These are phyloP conservation scores for Hippolais icterina DNA, from an alignment of 2,113 vertebrate species.

Conservation along the genomic window DNA sequence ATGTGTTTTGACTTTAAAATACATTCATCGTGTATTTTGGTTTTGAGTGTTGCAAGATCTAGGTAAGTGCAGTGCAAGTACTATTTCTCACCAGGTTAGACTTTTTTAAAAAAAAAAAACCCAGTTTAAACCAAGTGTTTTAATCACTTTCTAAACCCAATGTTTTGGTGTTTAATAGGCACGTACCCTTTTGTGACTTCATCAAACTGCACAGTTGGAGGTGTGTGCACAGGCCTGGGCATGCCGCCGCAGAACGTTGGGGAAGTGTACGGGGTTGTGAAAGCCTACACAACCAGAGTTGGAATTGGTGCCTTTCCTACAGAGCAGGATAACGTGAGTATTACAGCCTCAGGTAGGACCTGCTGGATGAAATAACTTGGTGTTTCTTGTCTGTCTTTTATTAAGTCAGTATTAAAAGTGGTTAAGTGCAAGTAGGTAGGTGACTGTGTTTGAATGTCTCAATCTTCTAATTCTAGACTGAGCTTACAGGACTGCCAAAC, in stretches of 20 bases:
- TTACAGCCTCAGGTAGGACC: background rate
- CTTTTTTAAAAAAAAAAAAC: background rate
- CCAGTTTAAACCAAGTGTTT: background rate
- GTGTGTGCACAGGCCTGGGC: conserved; percentile 93
- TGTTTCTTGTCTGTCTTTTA: background rate
- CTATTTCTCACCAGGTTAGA: background rate
- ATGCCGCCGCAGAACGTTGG: conserved; percentile 95
- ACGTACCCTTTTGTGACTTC: conserved; percentile 98
- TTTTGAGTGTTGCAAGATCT: background rate
- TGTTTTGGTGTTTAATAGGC: conserved; percentile 71
- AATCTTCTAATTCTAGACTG: background rate
- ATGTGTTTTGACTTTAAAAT: background rate
- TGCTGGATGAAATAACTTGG: background rate
- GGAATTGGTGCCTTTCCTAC: conserved; percentile 96
- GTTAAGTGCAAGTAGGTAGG: background rate
- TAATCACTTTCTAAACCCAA: background rate
- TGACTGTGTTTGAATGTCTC: background rate
- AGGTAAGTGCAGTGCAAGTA: background rate
- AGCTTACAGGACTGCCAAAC: background rate
- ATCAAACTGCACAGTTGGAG: conserved; percentile 96
- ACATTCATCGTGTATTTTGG: background rate
- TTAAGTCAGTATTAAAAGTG: background rate
- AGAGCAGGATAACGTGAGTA: conserved; percentile 91
- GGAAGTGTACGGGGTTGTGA: conserved; percentile 93
- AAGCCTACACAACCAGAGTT: conserved; percentile 94